A percentile compares a stretch with the other conserved stretches of the same genome.
Conservation (phyloP, 35 echinoderm and acorn worm species). For the Holothuria glaberrima region DNA sequence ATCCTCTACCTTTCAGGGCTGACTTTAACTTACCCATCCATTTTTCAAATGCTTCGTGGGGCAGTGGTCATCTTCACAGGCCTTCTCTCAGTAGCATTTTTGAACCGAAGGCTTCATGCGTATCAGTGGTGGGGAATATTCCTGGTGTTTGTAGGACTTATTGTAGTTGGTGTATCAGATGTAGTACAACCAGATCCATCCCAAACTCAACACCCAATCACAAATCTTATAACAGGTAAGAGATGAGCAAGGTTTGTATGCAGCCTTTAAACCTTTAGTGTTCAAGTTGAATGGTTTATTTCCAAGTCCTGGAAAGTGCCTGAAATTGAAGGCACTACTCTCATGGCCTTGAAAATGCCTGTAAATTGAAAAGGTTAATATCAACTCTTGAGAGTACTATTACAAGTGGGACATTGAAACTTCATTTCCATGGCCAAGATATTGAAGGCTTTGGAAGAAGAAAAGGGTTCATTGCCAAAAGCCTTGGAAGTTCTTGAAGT, state of each 20-base stretch:
- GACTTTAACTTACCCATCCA: slow-evolving; percentile 72
- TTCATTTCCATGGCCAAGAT: too few relatives aligned
- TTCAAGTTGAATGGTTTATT: too few relatives aligned
- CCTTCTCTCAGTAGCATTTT: slow-evolving; percentile 79
- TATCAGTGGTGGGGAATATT: slow-evolving; percentile 80
- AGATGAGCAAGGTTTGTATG: neutral
- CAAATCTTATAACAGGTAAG: slow-evolving; percentile 81
- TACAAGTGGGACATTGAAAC: too few relatives aligned
- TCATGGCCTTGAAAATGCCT: too few relatives aligned
- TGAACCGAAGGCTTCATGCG: slow-evolving; percentile 40
- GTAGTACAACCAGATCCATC: slow-evolving; percentile 16
- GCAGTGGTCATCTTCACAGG: slow-evolving; percentile 89
- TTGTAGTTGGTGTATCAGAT: slow-evolving; percentile 72
- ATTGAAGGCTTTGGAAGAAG: too few relatives aligned
- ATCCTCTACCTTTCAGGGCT: slow-evolving; percentile 55
- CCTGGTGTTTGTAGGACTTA: slow-evolving; percentile 63
- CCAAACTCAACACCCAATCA: slow-evolving; percentile 8
- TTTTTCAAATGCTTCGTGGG: slow-evolving; percentile 85
- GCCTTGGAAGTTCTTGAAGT: too few relatives aligned
- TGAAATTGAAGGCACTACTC: too few relatives aligned
- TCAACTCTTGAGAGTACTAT: too few relatives aligned
- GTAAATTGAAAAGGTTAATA: too few relatives aligned
- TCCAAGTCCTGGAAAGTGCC: too few relatives aligned
- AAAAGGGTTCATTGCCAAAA: too few relatives aligned
- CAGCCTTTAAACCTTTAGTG: neutral